Base-by-base conservation (phyloP, 2,888 invertebrate genomes). In the Anthrax anthrax region DNA sequence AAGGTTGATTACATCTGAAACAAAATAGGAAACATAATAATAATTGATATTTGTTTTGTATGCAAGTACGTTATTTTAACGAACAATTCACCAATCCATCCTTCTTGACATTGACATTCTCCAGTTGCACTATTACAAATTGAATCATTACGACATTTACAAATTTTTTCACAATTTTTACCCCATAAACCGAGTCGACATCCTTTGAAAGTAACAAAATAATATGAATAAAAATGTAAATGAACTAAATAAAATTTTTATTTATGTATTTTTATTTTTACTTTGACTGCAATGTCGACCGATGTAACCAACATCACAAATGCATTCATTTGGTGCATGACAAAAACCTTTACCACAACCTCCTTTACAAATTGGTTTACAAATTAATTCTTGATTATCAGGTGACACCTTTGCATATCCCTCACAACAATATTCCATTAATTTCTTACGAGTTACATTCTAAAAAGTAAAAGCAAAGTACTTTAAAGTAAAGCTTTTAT, bases 101-200 rank as follows among this genome's bases (percentile, higher is more conserved):
- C 83, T 38, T 74, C 70, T 42, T 74, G 72, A 64, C 84, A 84
- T 47, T 71, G 70, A 59, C 84, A 84, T 45, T 71, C 70, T 27
- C 84, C 83, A 12, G 74, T 75, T 47, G 70, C 59, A 3, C 78
- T 73, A 54, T 81, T 74, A 59, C 85, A 85, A n/a, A 68, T 64
- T 1, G 75, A 75, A 42, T 75, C 73, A 43, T 73, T 72, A 49
- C 65, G 63, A 58, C 86, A 86, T 43, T 71, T 66, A 60, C 86
- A 86, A 36, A 72, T 64, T 54, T 78, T 70, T 44, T 72, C 70
- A 61, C 91, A 91, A 55, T 78, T 77, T 19, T 77, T 72, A 2
- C 90, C 90, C 80, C 84, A 91, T 52, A 73, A 74, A 54, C 77
- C 77, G 43, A 70, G 64, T 38, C 77, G 75, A 59, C 87, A 87